phyloP scores from a whole-genome alignment of 2,113 vertebrate species.

The Castor canadensis region DNA sequence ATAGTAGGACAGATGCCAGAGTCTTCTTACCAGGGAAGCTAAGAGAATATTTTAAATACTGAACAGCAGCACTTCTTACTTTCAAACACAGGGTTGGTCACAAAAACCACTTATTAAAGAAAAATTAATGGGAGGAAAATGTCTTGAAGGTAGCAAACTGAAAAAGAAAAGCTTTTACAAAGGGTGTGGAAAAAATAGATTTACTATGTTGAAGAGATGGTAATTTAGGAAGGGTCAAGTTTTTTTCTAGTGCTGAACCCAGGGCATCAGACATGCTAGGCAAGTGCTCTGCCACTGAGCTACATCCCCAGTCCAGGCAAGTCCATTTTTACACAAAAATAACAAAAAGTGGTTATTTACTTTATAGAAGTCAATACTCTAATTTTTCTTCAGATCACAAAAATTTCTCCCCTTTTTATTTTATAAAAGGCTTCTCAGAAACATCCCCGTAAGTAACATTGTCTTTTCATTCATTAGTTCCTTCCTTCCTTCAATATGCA shows the following conservation, averaged over 20 bases:
- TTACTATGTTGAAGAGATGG: not conserved
- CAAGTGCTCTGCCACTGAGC: not conserved
- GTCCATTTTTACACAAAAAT: conserved; percentile 42
- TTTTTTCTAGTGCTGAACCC: no score
- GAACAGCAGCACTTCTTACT: conserved; percentile 10
- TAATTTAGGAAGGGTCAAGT: not conserved
- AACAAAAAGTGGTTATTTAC: conserved; percentile 16
- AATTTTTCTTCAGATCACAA: not conserved
- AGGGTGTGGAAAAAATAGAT: conserved; percentile 18
- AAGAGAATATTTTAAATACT: conserved; percentile 57
- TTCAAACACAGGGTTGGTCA: conserved; percentile 43
- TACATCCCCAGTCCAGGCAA: not conserved
- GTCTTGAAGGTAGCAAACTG: conserved; percentile 48
- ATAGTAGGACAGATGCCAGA: conserved; percentile 42
- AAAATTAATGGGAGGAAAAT: conserved; percentile 66
- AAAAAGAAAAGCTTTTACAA: not conserved
- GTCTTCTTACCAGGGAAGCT: conserved; percentile 50
- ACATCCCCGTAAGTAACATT: conserved; percentile 8
- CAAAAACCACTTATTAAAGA: conserved; percentile 63
- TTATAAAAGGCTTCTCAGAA: not conserved
- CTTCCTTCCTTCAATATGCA: not conserved
- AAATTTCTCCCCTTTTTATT: not conserved
- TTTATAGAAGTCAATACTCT: not conserved
- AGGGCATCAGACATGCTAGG: not conserved
- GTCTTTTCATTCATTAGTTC: not conserved